Evolutionary conservation across 2,113 vertebrate species (phyloP).

Genomic region (Ceyx melanurus): DNA sequence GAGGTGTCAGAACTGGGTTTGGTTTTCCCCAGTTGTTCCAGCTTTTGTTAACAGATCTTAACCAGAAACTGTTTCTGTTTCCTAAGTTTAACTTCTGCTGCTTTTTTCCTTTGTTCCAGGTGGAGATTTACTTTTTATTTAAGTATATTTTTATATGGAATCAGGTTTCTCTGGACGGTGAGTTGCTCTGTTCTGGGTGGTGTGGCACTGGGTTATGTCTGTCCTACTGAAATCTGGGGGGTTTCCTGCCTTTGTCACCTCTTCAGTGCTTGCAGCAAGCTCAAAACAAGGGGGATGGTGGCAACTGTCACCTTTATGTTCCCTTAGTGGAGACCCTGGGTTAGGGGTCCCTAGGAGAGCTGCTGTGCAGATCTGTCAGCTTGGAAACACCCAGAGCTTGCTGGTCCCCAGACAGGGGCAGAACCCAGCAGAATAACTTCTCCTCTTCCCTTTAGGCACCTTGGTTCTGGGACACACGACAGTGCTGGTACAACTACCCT

Average conservation of each 20-base stretch:
- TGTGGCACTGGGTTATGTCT: neutral
- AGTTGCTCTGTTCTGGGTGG: constrained; percentile 59
- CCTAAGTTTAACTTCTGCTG: neutral
- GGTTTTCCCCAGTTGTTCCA: neutral
- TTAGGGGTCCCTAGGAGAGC: neutral
- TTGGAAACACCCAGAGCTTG: neutral
- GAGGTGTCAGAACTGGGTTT: neutral
- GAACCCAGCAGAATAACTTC: neutral
- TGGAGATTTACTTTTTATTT: constrained; percentile 98
- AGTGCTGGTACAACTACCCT: constrained; percentile 96
- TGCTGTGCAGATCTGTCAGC: neutral
- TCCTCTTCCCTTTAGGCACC: constrained; percentile 76
- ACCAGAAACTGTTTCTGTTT: neutral
- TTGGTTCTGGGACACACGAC: constrained; percentile 95
- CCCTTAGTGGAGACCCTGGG: neutral
- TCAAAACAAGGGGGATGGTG: neutral
- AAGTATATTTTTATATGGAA: constrained; percentile 90
- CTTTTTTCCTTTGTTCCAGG: constrained; percentile 72
- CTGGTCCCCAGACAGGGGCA: neutral
- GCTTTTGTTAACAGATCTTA: neutral
- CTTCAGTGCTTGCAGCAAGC: neutral
- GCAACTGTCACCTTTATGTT: neutral
- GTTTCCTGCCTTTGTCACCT: neutral
- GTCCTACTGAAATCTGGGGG: neutral
- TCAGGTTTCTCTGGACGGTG: constrained; percentile 94